Percentiles rank a stretch among this genome's conserved stretches.
Conservation (phyloP, 2,888 invertebrate species). For the Heliconius charithonia region DNA sequence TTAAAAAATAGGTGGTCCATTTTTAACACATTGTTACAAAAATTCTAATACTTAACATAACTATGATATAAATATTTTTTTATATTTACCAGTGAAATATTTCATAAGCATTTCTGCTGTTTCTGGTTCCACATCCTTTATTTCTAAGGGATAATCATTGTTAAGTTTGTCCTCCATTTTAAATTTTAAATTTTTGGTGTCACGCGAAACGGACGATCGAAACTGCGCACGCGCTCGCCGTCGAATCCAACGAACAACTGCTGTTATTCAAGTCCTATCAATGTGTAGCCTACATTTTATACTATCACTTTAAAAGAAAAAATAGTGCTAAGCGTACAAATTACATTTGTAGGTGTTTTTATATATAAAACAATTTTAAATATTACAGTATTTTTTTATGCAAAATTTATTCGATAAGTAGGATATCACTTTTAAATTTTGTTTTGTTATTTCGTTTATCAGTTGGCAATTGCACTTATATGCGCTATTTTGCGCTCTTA, state of each 20-base stretch:
- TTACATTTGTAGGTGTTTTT: not conserved
- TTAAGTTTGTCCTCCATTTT: conserved; percentile 41
- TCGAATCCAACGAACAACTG: conserved; percentile 33
- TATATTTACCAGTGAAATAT: conserved; percentile 52
- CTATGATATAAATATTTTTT: not conserved
- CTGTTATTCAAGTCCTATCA: conserved; percentile 13
- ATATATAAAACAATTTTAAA: not conserved
- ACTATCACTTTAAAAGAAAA: conserved; percentile 20
- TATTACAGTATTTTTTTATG: not conserved
- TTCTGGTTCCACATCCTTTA: conserved; percentile 51
- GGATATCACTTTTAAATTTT: not conserved
- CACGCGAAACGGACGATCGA: conserved; percentile 1
- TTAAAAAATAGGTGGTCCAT: too few relatives aligned
- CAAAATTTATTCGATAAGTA: not conserved
- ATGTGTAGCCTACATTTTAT: conserved; percentile 12
- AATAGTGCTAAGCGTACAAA: not conserved
- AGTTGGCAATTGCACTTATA: not conserved
- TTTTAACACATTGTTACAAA: too few relatives aligned
- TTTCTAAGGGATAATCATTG: conserved; percentile 51
- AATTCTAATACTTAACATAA: too few relatives aligned
- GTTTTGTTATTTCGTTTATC: not conserved
- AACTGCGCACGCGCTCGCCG: conserved; percentile 38
- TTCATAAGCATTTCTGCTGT: conserved; percentile 51
- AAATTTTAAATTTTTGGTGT: not conserved
- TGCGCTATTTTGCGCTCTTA: too few relatives aligned